A percentile compares a stretch with the other conserved stretches of the same genome.
These are phyloP conservation scores for Phrynocephalus versicolor DNA, from an alignment of 2,113 vertebrate genomes.

Conservation along the genomic window DNA sequence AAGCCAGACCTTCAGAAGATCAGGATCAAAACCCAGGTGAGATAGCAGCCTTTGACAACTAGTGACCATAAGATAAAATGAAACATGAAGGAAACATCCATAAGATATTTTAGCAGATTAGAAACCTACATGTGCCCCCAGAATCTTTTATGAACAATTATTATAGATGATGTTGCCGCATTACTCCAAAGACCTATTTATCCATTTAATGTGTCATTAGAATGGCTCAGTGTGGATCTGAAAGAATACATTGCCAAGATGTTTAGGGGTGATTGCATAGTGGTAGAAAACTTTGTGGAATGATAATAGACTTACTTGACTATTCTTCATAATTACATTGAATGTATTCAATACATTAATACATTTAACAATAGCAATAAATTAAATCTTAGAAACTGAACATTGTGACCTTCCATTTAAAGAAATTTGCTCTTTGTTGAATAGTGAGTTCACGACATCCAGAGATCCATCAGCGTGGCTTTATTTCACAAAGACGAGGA, in stretches of 20 bases:
- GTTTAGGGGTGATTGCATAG: neutral
- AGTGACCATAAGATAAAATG: neutral
- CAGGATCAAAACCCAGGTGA: too few species aligned
- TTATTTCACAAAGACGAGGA: too few species aligned
- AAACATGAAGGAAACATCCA: neutral
- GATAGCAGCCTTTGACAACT: neutral
- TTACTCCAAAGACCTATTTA: neutral
- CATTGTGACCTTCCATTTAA: neutral
- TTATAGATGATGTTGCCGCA: neutral
- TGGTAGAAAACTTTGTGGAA: too few species aligned
- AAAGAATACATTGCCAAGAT: neutral
- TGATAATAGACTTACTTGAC: too few species aligned
- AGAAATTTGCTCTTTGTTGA: neutral
- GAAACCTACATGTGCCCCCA: neutral
- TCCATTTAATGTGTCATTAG: neutral
- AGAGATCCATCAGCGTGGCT: too few species aligned
- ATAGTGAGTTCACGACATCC: too few species aligned
- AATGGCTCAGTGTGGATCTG: neutral
- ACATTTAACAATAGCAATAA: too few species aligned
- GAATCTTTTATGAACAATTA: neutral
- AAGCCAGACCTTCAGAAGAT: too few species aligned
- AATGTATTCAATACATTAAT: too few species aligned
- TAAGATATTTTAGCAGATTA: neutral
- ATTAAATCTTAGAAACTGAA: too few species aligned
- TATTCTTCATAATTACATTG: too few species aligned